Conservation (phyloP, 2,113 vertebrate species). For the Crotalus viridis region DNA sequence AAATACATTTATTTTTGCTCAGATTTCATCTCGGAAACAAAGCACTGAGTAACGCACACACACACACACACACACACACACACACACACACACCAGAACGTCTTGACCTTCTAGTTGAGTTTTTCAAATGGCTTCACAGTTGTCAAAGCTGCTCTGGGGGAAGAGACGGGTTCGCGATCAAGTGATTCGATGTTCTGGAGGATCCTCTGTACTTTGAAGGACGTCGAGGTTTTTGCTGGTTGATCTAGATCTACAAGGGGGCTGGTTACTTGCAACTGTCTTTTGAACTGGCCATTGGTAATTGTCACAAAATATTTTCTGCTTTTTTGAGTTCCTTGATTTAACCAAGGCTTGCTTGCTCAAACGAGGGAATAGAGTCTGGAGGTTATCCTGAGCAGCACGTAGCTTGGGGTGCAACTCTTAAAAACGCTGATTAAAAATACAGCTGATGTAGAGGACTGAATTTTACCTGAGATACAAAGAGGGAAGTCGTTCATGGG, state of each 20-base stretch:
- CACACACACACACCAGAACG: neutral
- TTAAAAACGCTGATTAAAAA: neutral
- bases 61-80: too few species aligned
- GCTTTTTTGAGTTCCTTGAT: neutral
- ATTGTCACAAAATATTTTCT: neutral
- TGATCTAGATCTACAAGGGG: neutral
- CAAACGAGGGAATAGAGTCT: neutral
- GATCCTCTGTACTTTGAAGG: neutral
- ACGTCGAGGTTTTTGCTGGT: neutral
- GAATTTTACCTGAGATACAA: neutral
- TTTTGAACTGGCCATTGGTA: neutral
- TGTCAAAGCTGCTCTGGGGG: neutral
- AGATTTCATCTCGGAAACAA: constrained; percentile 51
- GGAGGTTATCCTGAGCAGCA: neutral
- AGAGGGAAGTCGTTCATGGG: neutral
- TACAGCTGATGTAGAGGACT: neutral
- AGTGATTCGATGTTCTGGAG: neutral
- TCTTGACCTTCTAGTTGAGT: constrained; percentile 40
- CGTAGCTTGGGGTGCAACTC: neutral
- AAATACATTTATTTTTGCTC: constrained; percentile 40
- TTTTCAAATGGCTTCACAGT: constrained; percentile 17
- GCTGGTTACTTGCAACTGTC: too few species aligned
- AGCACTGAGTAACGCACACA: constrained; percentile 11
- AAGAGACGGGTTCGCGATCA: neutral
- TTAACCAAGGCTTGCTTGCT: neutral